Conservation (phyloP, 1,140 invertebrate species). For the Cotesia typhae region DNA sequence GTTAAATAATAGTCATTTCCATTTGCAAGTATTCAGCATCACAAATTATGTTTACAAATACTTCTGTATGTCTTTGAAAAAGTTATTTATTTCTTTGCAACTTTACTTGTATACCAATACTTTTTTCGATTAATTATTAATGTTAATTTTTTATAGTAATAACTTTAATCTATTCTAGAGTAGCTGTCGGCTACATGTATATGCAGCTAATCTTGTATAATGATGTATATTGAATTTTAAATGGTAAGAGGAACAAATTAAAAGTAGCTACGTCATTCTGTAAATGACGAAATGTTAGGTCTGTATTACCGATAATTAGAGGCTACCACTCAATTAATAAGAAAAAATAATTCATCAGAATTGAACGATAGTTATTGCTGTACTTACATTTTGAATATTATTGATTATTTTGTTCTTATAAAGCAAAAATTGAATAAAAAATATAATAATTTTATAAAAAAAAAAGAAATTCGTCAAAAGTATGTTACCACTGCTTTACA, state of each 20-base stretch:
- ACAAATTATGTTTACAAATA: background rate
- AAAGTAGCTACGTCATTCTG: background rate
- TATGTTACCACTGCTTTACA: too few species aligned
- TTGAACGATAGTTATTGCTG: too few species aligned
- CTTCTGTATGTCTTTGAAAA: background rate
- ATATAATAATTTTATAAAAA: too few species aligned
- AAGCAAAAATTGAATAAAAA: too few species aligned
- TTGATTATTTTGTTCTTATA: too few species aligned
- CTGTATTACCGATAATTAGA: background rate
- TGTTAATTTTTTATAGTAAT: background rate
- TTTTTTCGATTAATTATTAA: background rate
- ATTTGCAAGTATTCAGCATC: conserved; percentile 30
- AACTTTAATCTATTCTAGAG: background rate
- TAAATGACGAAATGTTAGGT: conserved; percentile 5
- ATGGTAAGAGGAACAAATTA: background rate
- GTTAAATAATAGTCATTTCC: conserved; percentile 36
- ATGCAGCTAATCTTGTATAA: too few species aligned
- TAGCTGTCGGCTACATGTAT: too few species aligned
- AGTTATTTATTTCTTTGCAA: background rate
- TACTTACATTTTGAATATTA: too few species aligned
- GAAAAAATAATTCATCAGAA: too few species aligned
- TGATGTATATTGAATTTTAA: too few species aligned
- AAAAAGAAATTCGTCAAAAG: too few species aligned
- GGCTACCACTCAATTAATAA: background rate
- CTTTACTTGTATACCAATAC: background rate